These are phyloP conservation scores for Origma solitaria DNA, from an alignment of 2,113 vertebrate species.

Conservation along the genomic window DNA sequence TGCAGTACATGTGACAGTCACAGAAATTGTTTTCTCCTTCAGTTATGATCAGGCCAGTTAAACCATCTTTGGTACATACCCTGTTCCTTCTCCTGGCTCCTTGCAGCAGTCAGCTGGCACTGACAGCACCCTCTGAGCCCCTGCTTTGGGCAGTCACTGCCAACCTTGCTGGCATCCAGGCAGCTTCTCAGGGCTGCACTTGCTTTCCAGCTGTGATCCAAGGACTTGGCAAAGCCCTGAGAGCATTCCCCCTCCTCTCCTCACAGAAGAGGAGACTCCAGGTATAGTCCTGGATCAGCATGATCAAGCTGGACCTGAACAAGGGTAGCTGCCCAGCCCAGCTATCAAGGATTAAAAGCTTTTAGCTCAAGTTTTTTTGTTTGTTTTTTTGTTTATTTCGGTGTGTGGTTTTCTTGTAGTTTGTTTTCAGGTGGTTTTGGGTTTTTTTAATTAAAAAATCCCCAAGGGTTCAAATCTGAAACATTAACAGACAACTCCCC, in stretches of 20 bases:
- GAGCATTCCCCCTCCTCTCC: neutral
- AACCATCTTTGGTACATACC: fast-evolving
- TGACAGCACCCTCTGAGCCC: neutral
- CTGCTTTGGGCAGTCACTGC: fast-evolving
- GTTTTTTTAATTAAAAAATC: neutral
- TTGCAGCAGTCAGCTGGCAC: neutral
- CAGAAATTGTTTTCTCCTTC: neutral
- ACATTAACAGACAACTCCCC: fast-evolving
- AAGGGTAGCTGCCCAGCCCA: fast-evolving
- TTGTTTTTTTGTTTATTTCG: neutral
- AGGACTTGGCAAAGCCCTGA: fast-evolving
- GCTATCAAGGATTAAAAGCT: neutral
- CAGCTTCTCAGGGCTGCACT: neutral
- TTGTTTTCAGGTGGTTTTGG: neutral
- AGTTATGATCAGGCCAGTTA: neutral
- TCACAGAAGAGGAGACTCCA: fast-evolving
- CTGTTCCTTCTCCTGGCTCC: neutral
- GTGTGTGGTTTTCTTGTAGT: neutral
- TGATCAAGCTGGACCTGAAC: neutral
- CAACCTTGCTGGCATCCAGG: fast-evolving
- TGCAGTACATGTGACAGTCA: fast-evolving
- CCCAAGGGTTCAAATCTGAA: neutral
- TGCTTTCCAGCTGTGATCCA: neutral
- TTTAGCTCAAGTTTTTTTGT: neutral
- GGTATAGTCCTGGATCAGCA: neutral